Base-by-base conservation (phyloP, 2,888 invertebrate genomes). In the Pyralis farinalis region DNA sequence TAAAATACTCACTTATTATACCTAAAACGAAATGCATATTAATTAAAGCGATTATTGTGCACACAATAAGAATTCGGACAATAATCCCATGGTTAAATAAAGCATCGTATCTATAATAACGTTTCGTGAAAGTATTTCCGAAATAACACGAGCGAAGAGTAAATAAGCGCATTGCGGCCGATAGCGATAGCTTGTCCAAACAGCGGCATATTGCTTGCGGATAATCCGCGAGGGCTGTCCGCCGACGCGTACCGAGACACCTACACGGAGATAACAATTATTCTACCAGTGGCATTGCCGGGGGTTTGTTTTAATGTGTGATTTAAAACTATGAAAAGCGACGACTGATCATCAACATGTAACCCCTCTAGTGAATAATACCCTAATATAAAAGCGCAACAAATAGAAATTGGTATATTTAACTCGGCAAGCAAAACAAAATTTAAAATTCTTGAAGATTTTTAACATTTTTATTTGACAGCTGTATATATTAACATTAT, bases 111-210 rank as follows among this genome's bases (percentile, higher is more conserved):
- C n/a, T 25, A 4, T 25, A 25, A 25, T 25, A 25, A 25, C 1
- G 25, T 25, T 25, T 25, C 2, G 25, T 7, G 30, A 12, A 33
- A 42, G 35, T 33, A 21, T 40, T 40, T 12, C 31, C 37, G 29
- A 45, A 42, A 45, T 45, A 45, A 42, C 38, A 41, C 33, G 33
- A 40, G 43, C 37, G 35, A 53, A 55, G 50, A 53, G 60, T 67
- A 72, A 74, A 74, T 73, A 75, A 58, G 51, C 49, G 63, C 49
- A 52, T 63, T 49, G 52, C 33, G 44, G 34, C 47, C 54, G 68
- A 72, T 69, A 70, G 58, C 65, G 69, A 65, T 65, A 55, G 58
- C 62, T 58, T 67, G 66, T 63, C 53, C 67, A 71, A 71, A 75
- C 70, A 71, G 51, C 49, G 57, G 60, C 57, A 52, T 69, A 70